These are phyloP conservation scores for Cephalopholis sonnerati DNA, from an alignment of 2,113 vertebrate species.

Conservation along the genomic window DNA sequence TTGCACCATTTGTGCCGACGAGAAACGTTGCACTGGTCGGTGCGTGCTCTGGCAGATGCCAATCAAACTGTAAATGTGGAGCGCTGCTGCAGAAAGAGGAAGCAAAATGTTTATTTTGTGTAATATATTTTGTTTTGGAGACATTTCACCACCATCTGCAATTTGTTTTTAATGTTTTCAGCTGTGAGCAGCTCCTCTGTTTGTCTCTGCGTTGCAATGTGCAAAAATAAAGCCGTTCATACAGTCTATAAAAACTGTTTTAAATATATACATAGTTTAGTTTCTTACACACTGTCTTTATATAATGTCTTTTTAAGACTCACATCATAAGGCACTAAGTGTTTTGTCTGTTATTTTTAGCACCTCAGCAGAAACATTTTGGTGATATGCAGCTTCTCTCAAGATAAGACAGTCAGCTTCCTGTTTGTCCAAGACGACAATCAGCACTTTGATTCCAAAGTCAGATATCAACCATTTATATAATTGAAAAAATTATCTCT, in stretches of 20 bases:
- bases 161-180: neutral
- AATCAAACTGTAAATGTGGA: neutral
- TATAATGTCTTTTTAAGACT: neutral
- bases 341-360: neutral
- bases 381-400: neutral
- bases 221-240: neutral
- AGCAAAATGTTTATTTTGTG: neutral
- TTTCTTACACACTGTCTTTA: no score
- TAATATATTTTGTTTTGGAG: neutral
- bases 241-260: neutral
- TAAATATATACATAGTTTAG: no score
- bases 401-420: conserved; percentile 28
- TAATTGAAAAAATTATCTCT: conserved; percentile 2
- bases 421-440: conserved; percentile 2
- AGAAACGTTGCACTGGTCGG: neutral
- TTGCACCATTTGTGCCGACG: neutral
- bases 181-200: neutral
- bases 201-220: neutral
- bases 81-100: neutral
- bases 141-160: neutral
- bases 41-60: neutral
- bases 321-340: neutral
- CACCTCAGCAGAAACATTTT: neutral
- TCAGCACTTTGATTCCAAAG: conserved; percentile 1
- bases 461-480: neutral